phyloP scores from a whole-genome alignment of 2,888 invertebrate genomes.

The Megastigmus dorsalis region DNA sequence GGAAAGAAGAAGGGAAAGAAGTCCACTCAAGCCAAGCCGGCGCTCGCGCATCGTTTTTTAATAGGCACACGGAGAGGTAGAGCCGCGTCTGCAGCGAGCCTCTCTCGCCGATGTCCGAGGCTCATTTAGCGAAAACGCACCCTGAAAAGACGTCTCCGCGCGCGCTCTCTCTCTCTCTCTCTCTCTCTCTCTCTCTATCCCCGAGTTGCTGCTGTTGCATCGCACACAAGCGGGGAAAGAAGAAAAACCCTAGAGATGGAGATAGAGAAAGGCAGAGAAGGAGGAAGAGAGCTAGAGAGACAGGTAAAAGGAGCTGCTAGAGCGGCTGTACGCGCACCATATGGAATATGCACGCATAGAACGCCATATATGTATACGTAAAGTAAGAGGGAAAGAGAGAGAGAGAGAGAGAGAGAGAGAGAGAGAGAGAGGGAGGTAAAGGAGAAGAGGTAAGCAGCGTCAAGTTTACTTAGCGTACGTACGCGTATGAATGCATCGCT shows the following conservation, averaged over 20 bases:
- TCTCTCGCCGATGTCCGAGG: conserved; percentile 29
- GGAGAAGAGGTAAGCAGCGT: not conserved
- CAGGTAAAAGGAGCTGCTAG: too few species aligned
- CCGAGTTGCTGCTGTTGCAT: too few species aligned
- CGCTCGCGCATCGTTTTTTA: conserved; percentile 29
- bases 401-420: conserved; percentile 1
- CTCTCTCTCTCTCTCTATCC: too few species aligned
- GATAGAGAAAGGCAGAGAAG: too few species aligned
- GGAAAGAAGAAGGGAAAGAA: not conserved
- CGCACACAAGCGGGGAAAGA: too few species aligned
- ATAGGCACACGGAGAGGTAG: not conserved
- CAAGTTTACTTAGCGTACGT: conserved; percentile 63
- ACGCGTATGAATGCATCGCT: conserved; percentile 63
- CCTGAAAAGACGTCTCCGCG: conserved; percentile 37
- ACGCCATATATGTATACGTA: not conserved
- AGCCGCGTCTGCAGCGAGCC: not conserved
- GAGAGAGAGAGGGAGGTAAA: not conserved
- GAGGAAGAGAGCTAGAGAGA: too few species aligned
- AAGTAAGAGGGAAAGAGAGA: not conserved
- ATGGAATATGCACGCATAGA: not conserved
- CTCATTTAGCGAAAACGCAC: conserved; percentile 40
- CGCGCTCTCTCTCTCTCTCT: not conserved
- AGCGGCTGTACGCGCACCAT: too few species aligned
- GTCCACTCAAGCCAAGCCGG: conserved; percentile 21
- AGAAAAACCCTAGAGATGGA: too few species aligned